phyloP scores from a whole-genome alignment of 2,797 vertebrate genomes.

The Sebastes steindachneri region DNA sequence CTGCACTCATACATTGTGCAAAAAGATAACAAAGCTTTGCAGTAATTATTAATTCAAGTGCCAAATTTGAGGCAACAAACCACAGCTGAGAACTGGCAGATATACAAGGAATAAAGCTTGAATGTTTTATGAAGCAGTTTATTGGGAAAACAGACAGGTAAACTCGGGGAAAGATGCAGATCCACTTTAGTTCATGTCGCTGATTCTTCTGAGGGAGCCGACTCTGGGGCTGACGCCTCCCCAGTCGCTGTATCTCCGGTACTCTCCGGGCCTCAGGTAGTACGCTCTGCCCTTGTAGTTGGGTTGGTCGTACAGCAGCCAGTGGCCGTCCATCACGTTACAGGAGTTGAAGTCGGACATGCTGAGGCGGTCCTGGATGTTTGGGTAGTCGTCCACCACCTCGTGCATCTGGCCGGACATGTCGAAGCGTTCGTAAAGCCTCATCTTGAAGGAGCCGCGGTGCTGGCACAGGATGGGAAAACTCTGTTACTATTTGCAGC shows the following conservation, averaged over 20 bases:
- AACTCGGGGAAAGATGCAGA: neutral
- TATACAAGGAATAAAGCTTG: neutral
- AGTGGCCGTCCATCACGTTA: slow-evolving; percentile 80
- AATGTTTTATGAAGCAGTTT: slow-evolving; percentile 50
- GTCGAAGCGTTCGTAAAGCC: slow-evolving; percentile 77
- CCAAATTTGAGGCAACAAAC: neutral
- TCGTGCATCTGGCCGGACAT: slow-evolving; percentile 83
- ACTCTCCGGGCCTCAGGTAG: slow-evolving; percentile 79
- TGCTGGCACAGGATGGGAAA: slow-evolving; percentile 52
- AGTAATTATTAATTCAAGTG: neutral
- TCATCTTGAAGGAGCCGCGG: slow-evolving; percentile 76
- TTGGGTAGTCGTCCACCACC: slow-evolving; percentile 79
- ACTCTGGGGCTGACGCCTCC: slow-evolving; percentile 74
- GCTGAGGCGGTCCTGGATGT: slow-evolving; percentile 78
- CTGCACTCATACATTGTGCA: neutral
- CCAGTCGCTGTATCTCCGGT: slow-evolving; percentile 81
- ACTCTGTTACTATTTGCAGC: neutral
- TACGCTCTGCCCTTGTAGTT: slow-evolving; percentile 80
- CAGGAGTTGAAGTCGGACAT: slow-evolving; percentile 81
- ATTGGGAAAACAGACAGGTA: slow-evolving; percentile 51
- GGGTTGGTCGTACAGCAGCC: slow-evolving; percentile 83
- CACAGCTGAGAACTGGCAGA: neutral
- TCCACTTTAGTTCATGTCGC: slow-evolving; percentile 60
- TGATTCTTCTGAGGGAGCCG: slow-evolving; percentile 79
- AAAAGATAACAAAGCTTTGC: neutral